Percentiles rank a stretch among this genome's conserved stretches.
phyloP scores from a whole-genome alignment of 2,888 invertebrate genomes.

The Hymenopus coronatus region DNA sequence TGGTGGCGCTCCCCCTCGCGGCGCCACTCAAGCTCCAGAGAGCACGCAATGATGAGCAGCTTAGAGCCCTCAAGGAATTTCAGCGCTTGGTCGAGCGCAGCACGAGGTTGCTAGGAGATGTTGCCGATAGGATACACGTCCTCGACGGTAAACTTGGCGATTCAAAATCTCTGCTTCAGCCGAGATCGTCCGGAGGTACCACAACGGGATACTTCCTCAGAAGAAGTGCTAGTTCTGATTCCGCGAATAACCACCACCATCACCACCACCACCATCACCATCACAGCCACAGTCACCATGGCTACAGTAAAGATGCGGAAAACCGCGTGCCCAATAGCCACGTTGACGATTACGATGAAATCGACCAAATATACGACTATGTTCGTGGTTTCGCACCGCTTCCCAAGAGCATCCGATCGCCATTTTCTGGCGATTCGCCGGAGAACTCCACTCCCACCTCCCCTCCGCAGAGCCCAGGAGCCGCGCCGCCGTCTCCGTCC shows the following conservation, averaged over 20 bases:
- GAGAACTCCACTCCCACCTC: constrained; percentile 50
- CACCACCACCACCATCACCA: constrained; percentile 44
- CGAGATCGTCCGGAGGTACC: constrained; percentile 35
- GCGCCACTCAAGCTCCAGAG: constrained; percentile 82
- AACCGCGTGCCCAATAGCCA: constrained; percentile 53
- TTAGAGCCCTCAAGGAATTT: constrained; percentile 67
- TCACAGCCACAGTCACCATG: constrained; percentile 48
- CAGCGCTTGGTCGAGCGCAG: constrained; percentile 75
- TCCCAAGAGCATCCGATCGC: constrained; percentile 73
- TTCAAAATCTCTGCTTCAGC: constrained; percentile 34
- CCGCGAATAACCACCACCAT: constrained; percentile 52
- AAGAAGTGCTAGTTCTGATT: constrained; percentile 75
- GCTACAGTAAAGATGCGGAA: constrained; percentile 61
- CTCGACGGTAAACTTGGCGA: constrained; percentile 79
- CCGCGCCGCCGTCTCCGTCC: constrained; percentile 47
- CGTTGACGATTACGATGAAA: constrained; percentile 85
- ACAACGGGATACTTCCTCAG: constrained; percentile 70
- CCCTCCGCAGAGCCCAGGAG: constrained; percentile 55
- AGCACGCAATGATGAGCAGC: constrained; percentile 77
- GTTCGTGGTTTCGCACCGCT: constrained; percentile 89
- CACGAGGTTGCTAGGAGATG: constrained; percentile 68
- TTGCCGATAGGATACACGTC: constrained; percentile 77
- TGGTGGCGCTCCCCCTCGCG: constrained; percentile 80
- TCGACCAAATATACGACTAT: constrained; percentile 95
- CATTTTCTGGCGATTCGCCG: constrained; percentile 51